A percentile compares a stretch with the other conserved stretches of the same genome.
Conservation (phyloP, 2,113 vertebrate genomes). For the Proteles cristata region DNA sequence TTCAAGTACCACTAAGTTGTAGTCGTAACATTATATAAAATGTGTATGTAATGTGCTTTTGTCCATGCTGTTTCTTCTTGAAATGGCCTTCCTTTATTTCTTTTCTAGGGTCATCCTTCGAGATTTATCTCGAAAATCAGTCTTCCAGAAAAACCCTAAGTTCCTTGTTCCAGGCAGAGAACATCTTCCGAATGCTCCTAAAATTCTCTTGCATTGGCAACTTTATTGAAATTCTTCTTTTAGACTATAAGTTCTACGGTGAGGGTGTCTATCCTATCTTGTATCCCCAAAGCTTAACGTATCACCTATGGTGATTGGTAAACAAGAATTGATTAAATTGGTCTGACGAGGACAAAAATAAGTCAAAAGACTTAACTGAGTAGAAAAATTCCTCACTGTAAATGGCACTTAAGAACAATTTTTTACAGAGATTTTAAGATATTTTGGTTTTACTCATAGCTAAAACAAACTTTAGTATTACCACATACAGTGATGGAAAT, state of each 20-base stretch:
- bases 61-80: neutral
- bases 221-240: neutral
- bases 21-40: neutral
- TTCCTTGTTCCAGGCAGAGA: neutral
- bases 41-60: fast-evolving
- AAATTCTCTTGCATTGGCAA: neutral
- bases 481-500: neutral
- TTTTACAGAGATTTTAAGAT: constrained; percentile 14
- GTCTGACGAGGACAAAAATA: neutral
- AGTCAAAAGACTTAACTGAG: neutral
- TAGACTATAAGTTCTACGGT: neutral
- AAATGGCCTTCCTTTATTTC: neutral
- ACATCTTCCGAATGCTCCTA: fast-evolving
- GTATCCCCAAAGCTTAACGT: neutral
- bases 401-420: neutral
- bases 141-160: neutral
- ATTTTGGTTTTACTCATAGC: neutral
- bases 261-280: neutral
- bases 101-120: neutral
- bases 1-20: neutral
- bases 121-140: constrained; percentile 5
- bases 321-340: neutral
- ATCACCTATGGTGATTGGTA: neutral
- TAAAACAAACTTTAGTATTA: neutral
- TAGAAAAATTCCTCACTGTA: neutral